A percentile compares a stretch with the other conserved stretches of the same genome.
phyloP scores from a whole-genome alignment of 1,140 invertebrate genomes.

The Pogonomyrmex barbatus region DNA sequence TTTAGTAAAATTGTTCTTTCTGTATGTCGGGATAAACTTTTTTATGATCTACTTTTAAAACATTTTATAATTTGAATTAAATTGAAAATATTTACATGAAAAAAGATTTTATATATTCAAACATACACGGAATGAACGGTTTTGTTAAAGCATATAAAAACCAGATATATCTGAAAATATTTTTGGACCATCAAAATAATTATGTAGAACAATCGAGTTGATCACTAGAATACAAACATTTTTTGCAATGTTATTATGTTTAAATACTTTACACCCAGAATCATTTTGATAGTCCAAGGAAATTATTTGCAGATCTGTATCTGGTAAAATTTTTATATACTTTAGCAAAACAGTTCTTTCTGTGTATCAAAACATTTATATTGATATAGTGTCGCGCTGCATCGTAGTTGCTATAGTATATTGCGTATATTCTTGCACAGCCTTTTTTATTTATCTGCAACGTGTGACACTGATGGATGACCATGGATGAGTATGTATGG shows the following conservation, averaged over 20 bases:
- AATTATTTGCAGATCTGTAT: too few species aligned
- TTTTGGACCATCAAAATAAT: too few species aligned
- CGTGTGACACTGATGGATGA: slow-evolving; percentile 45
- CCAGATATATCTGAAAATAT: too few species aligned
- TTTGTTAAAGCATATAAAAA: too few species aligned
- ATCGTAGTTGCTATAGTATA: slow-evolving; percentile 1
- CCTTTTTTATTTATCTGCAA: slow-evolving; percentile 45
- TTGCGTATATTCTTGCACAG: slow-evolving; percentile 17
- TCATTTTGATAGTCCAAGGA: too few species aligned
- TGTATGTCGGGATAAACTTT: not conserved
- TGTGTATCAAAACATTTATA: not conserved
- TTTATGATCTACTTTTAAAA: not conserved
- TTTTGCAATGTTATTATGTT: too few species aligned
- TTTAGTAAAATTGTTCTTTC: too few species aligned
- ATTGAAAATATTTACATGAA: not conserved
- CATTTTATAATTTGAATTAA: not conserved
- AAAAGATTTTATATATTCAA: not conserved
- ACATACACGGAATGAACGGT: not conserved
- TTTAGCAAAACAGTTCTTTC: too few species aligned
- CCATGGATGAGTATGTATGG: slow-evolving; percentile 25
- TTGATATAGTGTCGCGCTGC: slow-evolving; percentile 30
- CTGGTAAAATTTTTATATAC: too few species aligned
- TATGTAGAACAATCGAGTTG: too few species aligned
- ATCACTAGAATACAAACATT: too few species aligned
- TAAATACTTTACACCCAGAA: too few species aligned